Conservation (phyloP, 2,113 vertebrate species). For the Recurvirostra avosetta region DNA sequence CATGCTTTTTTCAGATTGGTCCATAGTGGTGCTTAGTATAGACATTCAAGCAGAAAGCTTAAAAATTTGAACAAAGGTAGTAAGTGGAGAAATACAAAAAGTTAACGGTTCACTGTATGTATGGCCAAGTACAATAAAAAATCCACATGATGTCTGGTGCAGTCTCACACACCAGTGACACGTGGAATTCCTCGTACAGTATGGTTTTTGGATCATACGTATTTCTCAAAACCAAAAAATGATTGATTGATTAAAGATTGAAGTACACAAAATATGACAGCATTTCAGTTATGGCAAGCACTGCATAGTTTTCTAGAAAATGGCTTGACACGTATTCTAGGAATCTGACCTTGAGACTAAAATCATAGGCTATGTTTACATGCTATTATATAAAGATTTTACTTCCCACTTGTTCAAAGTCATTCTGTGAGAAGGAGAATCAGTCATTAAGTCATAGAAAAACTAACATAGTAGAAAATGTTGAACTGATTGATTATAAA, state of each 20-base stretch:
- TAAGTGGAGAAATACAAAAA: not conserved
- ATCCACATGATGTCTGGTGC: not conserved
- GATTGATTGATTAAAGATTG: not conserved
- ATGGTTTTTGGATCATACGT: not conserved
- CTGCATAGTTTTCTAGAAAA: slow-evolving; percentile 56
- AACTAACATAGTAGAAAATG: slow-evolving; percentile 86
- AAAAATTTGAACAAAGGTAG: not conserved
- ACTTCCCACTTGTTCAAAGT: slow-evolving; percentile 68
- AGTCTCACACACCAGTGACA: not conserved
- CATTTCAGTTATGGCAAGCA: slow-evolving; percentile 35
- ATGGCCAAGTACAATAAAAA: not conserved
- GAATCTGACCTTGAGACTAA: slow-evolving; percentile 77
- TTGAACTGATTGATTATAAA: slow-evolving; percentile 76
- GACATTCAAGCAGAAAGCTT: not conserved
- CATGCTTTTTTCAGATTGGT: not conserved
- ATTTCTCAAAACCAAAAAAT: not conserved
- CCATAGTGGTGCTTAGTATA: rapidly evolving
- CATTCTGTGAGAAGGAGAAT: slow-evolving; percentile 71
- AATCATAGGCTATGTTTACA: slow-evolving; percentile 73
- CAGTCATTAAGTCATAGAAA: slow-evolving; percentile 86
- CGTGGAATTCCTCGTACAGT: not conserved
- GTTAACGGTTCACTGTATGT: not conserved
- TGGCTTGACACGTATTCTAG: slow-evolving; percentile 66
- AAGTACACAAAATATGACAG: slow-evolving; percentile 27
- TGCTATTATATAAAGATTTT: slow-evolving; percentile 72